A percentile compares a stretch with the other conserved stretches of the same genome.
Conservation (phyloP, 2,888 invertebrate genomes). For the Stomorhina lunata region DNA sequence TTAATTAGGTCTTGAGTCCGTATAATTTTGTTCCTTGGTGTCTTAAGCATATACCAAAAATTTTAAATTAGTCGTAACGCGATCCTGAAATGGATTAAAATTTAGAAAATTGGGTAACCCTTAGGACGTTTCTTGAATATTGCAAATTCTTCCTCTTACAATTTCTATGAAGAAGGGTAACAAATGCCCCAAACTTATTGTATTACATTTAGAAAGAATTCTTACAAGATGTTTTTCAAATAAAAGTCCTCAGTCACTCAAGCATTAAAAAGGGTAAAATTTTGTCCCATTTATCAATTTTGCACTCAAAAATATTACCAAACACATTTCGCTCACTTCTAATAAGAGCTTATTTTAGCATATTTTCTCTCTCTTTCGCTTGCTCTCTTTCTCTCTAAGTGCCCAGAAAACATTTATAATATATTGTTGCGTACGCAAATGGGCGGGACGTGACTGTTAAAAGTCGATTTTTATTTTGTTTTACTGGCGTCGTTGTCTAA, state of each 20-base stretch:
- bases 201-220: not conserved
- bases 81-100: too few species aligned
- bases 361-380: conserved; percentile 47
- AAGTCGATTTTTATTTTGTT: conserved; percentile 4
- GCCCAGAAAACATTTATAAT: conserved; percentile 46
- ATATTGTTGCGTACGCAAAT: conserved; percentile 76
- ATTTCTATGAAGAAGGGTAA: too few species aligned
- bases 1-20: too few species aligned
- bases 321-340: conserved; percentile 3
- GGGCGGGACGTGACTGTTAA: conserved; percentile 81
- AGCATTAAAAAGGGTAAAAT: conserved; percentile 26
- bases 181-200: too few species aligned
- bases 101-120: too few species aligned
- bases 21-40: too few species aligned
- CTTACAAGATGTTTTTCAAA: not conserved
- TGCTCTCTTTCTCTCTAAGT: conserved; percentile 50
- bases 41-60: too few species aligned
- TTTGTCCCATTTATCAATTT: conserved; percentile 32
- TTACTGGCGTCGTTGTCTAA: conserved; percentile 38
- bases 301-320: conserved; percentile 8
- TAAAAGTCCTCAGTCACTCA: not conserved
- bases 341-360: conserved; percentile 6
- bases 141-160: too few species aligned
- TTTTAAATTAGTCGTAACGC: too few species aligned
- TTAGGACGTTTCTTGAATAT: too few species aligned